Percentiles rank a stretch among this genome's conserved stretches.
Evolutionary conservation across 2,113 vertebrate species (phyloP).

Genomic region (Oxygymnocypris stewartii): DNA sequence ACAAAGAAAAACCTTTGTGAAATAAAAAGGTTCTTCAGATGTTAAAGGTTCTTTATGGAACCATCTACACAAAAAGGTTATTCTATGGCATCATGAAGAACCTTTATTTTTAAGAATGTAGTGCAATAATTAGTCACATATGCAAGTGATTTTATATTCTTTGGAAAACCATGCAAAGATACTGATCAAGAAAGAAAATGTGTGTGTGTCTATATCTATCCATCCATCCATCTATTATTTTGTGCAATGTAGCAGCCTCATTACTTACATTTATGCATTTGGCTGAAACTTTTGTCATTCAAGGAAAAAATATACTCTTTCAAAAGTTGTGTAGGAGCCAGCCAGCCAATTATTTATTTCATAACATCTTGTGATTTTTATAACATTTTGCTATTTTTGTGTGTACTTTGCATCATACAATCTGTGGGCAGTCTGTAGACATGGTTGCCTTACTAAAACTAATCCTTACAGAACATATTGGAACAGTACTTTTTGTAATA

Average conservation of each 20-base stretch:
- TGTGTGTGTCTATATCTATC: too few relatives aligned
- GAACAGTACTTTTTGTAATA: neutral
- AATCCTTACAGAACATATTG: neutral
- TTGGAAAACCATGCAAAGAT: too few relatives aligned
- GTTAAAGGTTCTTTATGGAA: too few relatives aligned
- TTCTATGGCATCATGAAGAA: too few relatives aligned
- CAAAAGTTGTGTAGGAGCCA: neutral
- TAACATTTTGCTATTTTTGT: neutral
- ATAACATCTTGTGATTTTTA: neutral
- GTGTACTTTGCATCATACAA: neutral
- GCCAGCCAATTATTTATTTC: neutral
- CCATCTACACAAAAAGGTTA: too few relatives aligned
- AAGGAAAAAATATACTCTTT: neutral
- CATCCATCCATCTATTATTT: neutral
- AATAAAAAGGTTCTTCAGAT: too few relatives aligned
- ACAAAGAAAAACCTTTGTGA: too few relatives aligned
- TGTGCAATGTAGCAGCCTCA: neutral
- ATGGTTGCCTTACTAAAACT: neutral
- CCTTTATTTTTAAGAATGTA: too few relatives aligned
- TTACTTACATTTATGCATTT: neutral
- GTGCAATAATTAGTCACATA: neutral
- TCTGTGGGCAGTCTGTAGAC: neutral
- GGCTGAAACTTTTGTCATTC: neutral
- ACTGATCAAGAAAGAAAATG: too few relatives aligned
- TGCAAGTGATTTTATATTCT: neutral